Base-by-base conservation (phyloP, 2,888 invertebrate genomes). In the Archaeoteleia sp. region DNA sequence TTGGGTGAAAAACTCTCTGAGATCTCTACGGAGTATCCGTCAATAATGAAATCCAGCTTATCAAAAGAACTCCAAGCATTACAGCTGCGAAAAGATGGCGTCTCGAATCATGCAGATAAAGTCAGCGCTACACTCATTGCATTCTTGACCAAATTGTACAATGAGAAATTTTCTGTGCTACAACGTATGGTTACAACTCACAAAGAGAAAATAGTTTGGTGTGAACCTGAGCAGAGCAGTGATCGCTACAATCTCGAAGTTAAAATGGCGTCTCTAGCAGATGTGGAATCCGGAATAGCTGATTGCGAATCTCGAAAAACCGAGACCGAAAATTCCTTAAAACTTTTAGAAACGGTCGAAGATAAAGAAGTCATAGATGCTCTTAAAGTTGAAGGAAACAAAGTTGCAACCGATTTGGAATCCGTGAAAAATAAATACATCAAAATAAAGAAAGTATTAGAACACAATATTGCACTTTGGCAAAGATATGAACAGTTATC, bases 221-320 rank as follows among this genome's bases (percentile, higher is more conserved):
- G 97, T 82, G 90, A 92, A 78, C 95, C 95, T 0, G 96, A 97
- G 80, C 90, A 92, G 0, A 91, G 92, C 23, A 95, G 95, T 78
- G 97, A 97, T 80, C 93, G 93, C 82, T 97, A 96, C 82, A 96
- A 95, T 81, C 88, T 97, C 17, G 95, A 97, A 87, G 95, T 96
- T 0, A 97, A 97, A 86, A 89, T 93, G 76, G 91, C 93, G 0
- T 92, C 95, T 0, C 83, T 96, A 25, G 87, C 87, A 58, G 95
- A 95, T 68, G 92, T 95, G 1, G 90, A 92, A 81, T 88, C 88
- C 67, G 92, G 92, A 13, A 89, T 95, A 29, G 9, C 29, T 9
- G 69, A 65, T 74, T 93, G 93, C 77, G 89, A 90, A 54, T 86
- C 86, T 1, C 89, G 91, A 62, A 90, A 92, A 71, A 79, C 82